Conservation (phyloP, 2,888 invertebrate species). For the Dasysyrphus albostriatus region DNA sequence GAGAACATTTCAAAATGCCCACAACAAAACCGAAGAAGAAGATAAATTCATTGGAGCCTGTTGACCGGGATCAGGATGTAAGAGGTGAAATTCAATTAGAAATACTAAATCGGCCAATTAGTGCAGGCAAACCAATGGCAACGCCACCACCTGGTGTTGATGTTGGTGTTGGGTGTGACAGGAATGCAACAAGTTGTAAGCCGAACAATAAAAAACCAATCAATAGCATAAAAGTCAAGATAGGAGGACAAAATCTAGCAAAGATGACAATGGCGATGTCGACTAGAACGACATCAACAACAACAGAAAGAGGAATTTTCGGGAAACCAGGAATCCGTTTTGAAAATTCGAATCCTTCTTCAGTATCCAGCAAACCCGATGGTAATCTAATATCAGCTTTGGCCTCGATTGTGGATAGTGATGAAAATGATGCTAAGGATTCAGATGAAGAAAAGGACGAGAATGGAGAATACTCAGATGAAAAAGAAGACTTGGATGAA, state of each 20-base stretch:
- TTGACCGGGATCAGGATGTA: slow-evolving; percentile 42
- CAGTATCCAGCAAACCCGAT: slow-evolving; percentile 38
- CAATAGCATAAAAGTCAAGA: slow-evolving; percentile 48
- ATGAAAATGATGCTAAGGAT: neutral
- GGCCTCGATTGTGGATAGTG: slow-evolving; percentile 46
- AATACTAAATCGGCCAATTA: slow-evolving; percentile 65
- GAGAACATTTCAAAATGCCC: slow-evolving; percentile 25
- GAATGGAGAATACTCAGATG: slow-evolving; percentile 14
- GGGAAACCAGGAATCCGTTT: slow-evolving; percentile 42
- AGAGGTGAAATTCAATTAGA: slow-evolving; percentile 54
- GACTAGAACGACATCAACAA: neutral
- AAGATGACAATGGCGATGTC: neutral
- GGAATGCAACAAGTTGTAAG: slow-evolving; percentile 45
- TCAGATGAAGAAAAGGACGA: slow-evolving; percentile 12
- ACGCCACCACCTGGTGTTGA: slow-evolving; percentile 21
- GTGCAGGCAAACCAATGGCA: slow-evolving; percentile 29
- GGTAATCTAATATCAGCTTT: slow-evolving; percentile 58
- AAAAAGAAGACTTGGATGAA: slow-evolving; percentile 19
- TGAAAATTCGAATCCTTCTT: slow-evolving; percentile 7
- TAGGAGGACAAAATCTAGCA: slow-evolving; percentile 18
- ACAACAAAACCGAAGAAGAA: slow-evolving; percentile 34
- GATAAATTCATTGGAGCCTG: slow-evolving; percentile 31
- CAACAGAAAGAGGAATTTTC: neutral
- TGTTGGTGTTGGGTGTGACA: neutral
- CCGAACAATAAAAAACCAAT: slow-evolving; percentile 56